Base-by-base conservation (phyloP, 2,797 vertebrate genomes). In the Thripadectes ignobilis region DNA sequence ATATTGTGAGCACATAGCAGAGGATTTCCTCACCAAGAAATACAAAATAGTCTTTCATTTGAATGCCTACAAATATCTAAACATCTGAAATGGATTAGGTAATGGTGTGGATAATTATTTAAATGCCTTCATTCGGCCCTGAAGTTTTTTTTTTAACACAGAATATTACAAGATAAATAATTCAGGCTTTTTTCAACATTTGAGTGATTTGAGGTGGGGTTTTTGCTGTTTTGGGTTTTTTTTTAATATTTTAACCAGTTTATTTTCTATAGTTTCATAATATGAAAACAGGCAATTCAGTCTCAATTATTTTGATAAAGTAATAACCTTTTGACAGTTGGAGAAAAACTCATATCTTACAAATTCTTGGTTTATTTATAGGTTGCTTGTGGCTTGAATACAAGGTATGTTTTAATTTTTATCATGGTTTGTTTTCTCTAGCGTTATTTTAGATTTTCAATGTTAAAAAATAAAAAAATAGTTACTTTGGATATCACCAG, bases 341-440 rank as follows among this genome's bases (percentile, higher is more conserved):
- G 30, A 63, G 10, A 49, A 90, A 82, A 89, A 52, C 52, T 91
- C 1, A 4, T 81, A 26, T 91, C 94, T 95, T 88, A 96, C 13
- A 14, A 80, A 67, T 76, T 95, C 30, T 94, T 95, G 2, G 89
- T 97, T 92, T 78, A 46, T 96, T 97, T 94, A 34, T 90, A 98
- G 97, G 96, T 97, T 88, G 97, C 97, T 55, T 98, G 97, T 96
- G 97, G 89, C 84, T 95, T 98, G 91, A 98, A 98, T 93, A 83
- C 96, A 95, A 98, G 97, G 97, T 98, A 97, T 57, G 38, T 62
- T 77, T 26, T 77, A 14, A 17, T 59, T 46, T 51, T 77, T 91
- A 83, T 86, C 17, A n/a, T 81, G n/a, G 46, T 88, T 71, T 90
- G 3, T 78, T 85, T 95, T 95, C 9, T 41, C 7, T 77, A 67